A percentile compares a stretch with the other conserved stretches of the same genome.
Conservation (phyloP, 2,888 invertebrate genomes). For the Tetragnatha montana region DNA sequence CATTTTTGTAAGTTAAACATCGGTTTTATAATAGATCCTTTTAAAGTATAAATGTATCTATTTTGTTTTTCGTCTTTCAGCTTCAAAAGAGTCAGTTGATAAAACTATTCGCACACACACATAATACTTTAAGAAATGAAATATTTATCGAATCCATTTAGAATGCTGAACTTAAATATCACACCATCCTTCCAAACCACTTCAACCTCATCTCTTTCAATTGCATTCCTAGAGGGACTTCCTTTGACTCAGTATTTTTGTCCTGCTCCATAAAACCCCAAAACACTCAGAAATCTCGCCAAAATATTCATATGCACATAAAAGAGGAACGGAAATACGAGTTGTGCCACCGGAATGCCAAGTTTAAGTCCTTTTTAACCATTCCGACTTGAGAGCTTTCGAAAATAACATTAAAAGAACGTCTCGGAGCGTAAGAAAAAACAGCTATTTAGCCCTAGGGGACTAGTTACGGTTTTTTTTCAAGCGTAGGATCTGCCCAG, state of each 20-base stretch:
- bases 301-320: not conserved
- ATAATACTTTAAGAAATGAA: too few relatives aligned
- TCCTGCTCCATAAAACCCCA: not conserved
- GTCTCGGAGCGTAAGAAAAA: slow-evolving; percentile 6
- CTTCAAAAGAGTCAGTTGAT: too few relatives aligned
- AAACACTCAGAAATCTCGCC: not conserved
- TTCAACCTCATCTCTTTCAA: not conserved
- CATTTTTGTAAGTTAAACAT: too few relatives aligned
- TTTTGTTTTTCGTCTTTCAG: too few relatives aligned
- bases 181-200: not conserved
- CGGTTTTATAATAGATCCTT: too few relatives aligned
- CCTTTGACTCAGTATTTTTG: not conserved
- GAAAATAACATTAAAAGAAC: slow-evolving; percentile 54
- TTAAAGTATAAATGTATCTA: too few relatives aligned
- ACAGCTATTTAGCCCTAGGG: slow-evolving; percentile 40
- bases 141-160: too few relatives aligned
- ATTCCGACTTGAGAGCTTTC: not conserved
- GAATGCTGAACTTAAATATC: not conserved
- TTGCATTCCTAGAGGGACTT: not conserved
- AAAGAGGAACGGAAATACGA: not conserved
- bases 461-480: slow-evolving; percentile 19
- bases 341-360: not conserved
- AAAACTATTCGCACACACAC: too few relatives aligned
- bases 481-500: slow-evolving; percentile 19
- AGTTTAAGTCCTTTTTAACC: not conserved